Percentiles rank a stretch among this genome's conserved stretches.
phyloP scores from a whole-genome alignment of 2,797 vertebrate species.

The Allobates femoralis region DNA sequence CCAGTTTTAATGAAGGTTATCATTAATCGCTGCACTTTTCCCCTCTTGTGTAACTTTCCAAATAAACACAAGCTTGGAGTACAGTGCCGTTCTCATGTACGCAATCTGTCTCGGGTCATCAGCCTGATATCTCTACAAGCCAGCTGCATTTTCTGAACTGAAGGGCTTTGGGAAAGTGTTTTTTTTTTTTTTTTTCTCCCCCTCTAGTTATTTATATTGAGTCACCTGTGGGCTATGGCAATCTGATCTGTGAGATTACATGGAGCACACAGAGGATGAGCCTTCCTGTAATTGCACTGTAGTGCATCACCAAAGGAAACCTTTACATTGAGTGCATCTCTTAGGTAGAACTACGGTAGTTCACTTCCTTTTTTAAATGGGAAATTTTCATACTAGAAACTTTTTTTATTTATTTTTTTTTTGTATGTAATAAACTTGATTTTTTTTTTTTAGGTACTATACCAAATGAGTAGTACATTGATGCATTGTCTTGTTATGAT shows the following conservation, averaged over 20 bases:
- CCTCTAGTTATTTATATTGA: slow-evolving; percentile 23
- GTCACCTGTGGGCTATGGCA: slow-evolving; percentile 38
- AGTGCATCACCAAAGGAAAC: neutral
- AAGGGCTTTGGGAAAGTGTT: slow-evolving; percentile 21
- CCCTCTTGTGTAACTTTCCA: slow-evolving; percentile 49
- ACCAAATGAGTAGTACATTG: neutral
- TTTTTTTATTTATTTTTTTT: neutral
- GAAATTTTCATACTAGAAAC: no score
- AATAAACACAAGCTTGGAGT: slow-evolving; percentile 37
- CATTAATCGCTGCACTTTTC: slow-evolving; percentile 25
- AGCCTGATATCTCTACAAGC: slow-evolving; percentile 44
- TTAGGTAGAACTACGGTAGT: no score
- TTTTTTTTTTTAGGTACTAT: neutral
- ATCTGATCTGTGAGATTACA: slow-evolving; percentile 23
- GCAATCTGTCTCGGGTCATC: slow-evolving; percentile 35
- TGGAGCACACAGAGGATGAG: neutral
- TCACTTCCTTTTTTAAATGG: neutral
- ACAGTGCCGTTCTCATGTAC: slow-evolving; percentile 23
- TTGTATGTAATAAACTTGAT: no score
- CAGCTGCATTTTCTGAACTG: slow-evolving; percentile 49
- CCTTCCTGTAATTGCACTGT: neutral
- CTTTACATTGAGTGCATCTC: neutral
- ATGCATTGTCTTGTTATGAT: neutral
- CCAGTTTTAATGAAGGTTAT: slow-evolving; percentile 41
- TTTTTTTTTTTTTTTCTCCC: neutral